phyloP scores from a whole-genome alignment of 2,113 vertebrate species.

The human (Homo sapiens) region DNA sequence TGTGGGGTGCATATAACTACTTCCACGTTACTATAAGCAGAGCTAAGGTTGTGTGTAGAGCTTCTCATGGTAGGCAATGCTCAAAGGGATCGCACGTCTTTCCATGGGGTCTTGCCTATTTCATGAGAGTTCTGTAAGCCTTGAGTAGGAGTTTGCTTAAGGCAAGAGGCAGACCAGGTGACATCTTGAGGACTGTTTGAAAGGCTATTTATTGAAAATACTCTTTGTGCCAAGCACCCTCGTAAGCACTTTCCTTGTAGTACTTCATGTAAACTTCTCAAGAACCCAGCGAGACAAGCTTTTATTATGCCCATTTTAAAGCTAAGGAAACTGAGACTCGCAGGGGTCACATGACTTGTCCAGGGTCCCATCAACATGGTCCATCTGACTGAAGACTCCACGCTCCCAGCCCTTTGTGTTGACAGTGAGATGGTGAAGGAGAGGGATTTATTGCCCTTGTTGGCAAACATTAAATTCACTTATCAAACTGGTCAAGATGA shows the following conservation, averaged over 20 bases:
- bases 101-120: background rate
- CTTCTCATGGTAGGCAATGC: background rate
- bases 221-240: fast-evolving
- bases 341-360: background rate
- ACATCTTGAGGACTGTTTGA: background rate
- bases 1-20: background rate
- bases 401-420: background rate
- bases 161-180: background rate
- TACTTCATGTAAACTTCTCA: background rate
- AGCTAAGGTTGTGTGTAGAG: background rate
- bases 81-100: background rate
- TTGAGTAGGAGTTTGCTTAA: background rate
- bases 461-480: background rate
- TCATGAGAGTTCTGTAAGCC: background rate
- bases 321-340: background rate
- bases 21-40: background rate
- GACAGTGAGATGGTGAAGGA: background rate
- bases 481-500: background rate
- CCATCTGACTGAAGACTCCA: background rate
- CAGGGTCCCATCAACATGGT: background rate
- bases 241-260: no score
- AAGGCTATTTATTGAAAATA: background rate
- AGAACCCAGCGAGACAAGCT: background rate
- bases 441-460: background rate
- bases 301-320: background rate